Base-by-base conservation (phyloP, 2,113 vertebrate genomes). In the Callipepla squamata region DNA sequence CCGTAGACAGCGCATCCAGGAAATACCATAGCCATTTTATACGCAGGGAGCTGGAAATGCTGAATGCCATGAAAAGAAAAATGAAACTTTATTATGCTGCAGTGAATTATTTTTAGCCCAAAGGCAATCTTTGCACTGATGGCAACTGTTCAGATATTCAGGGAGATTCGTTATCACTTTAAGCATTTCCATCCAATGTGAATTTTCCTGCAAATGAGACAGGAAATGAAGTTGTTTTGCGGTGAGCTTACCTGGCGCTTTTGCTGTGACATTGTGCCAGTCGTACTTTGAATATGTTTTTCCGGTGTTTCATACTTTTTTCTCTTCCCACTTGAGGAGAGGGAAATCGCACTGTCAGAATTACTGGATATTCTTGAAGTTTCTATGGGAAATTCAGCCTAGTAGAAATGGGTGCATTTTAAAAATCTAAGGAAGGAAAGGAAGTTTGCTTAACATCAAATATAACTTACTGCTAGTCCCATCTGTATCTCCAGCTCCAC, bases 391-490 rank as follows among this genome's bases (percentile, higher is more conserved):
- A 88, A 75, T 63, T 21, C 19, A 78, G 21, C 51, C 36, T 28
- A 51, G 57, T 18, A 70, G 85, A 65, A 59, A 57, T 9, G 69
- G 26, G 5, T 66, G 19, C 2, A 13, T 82, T 83, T 78, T 83
- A 63, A 89, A 85, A 42, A 78, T 28, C 15, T 13, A 80, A 51
- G 45, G 21, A 80, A 87, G 62, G 3, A n/a, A 7, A 66, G 21
- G 25, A 85, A 13, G 4, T 42, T 69, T 87, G 42, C 10, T 62
- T 50, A 68, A 85, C 77, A 80, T 26, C 36, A 77, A 81, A 50
- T 61, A 14, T 77, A 90, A 96, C 97, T 95, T 97, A 99, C 98
- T 82, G 2, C 70, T 96, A 97, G 98, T 74, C 97, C 97, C 67
- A 83, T 97, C 9, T 88, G 81, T 14, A 89, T 83, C n/a, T 98